Conservation (phyloP, 2,888 invertebrate genomes). For the Rhagonycha lutea region DNA sequence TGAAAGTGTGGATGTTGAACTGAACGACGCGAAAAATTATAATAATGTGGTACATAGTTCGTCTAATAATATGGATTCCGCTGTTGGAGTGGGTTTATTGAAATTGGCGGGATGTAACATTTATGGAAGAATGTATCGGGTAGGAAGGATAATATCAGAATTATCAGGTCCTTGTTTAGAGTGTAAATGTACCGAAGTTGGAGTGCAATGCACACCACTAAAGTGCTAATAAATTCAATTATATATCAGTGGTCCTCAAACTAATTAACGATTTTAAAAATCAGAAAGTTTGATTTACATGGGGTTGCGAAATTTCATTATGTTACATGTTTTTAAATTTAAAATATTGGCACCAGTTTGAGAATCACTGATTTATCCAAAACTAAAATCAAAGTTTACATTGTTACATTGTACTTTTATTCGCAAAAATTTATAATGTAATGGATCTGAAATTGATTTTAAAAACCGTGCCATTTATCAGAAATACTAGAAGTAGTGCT, state of each 20-base stretch:
- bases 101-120: conserved; percentile 89
- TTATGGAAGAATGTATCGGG: conserved; percentile 85
- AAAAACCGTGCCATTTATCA: conserved; percentile 8
- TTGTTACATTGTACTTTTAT: not conserved
- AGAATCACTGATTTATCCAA: not conserved
- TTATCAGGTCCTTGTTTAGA: conserved; percentile 80
- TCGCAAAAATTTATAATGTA: not conserved
- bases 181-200: conserved; percentile 84
- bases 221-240: conserved; percentile 57
- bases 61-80: conserved; percentile 27
- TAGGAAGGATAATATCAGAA: conserved; percentile 81
- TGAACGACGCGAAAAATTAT: not conserved
- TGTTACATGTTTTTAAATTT: not conserved
- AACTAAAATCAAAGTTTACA: not conserved
- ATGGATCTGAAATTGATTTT: not conserved
- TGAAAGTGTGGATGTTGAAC: not conserved
- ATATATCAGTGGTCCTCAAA: not conserved
- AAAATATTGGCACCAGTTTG: not conserved
- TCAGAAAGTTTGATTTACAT: not conserved
- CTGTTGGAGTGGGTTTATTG: conserved; percentile 61
- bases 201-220: conserved; percentile 78
- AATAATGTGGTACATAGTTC: not conserved
- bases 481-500: not conserved
- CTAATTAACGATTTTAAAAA: not conserved
- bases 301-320: not conserved